Conservation (phyloP, 2,888 invertebrate genomes). For the Melinaea marsaeus region DNA sequence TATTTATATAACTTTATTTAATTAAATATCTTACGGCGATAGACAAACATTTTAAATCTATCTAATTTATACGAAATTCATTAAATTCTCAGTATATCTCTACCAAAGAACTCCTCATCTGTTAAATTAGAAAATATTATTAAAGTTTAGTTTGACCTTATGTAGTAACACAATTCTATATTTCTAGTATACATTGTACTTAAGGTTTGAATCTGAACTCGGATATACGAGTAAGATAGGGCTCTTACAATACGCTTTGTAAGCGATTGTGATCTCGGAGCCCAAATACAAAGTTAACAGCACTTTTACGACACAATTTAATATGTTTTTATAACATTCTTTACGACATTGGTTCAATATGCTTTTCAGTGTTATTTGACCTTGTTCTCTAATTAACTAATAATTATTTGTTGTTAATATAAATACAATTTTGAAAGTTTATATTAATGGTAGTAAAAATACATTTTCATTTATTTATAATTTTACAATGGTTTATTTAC, state of each 20-base stretch:
- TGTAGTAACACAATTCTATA: no score
- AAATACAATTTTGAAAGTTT: conserved; percentile 20
- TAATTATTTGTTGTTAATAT: conserved; percentile 20
- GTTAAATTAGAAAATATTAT: no score
- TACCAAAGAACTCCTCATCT: no score
- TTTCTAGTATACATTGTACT: no score
- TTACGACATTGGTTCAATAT: conserved; percentile 31
- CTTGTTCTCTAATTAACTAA: conserved; percentile 17
- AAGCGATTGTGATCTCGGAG: not conserved
- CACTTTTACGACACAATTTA: conserved; percentile 22
- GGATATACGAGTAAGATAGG: not conserved
- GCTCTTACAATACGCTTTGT: not conserved
- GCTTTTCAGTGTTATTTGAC: conserved; percentile 10
- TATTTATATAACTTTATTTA: no score
- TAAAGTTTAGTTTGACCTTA: no score
- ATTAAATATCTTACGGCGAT: no score
- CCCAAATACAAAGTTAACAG: conserved; percentile 8
- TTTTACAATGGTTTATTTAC: conserved; percentile 9
- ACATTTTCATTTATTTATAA: conserved; percentile 10
- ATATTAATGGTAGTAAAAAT: conserved; percentile 12
- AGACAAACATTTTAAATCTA: no score
- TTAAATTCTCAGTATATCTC: no score
- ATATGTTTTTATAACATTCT: conserved; percentile 29
- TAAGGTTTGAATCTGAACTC: no score
- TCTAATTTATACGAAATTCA: no score